Percentiles rank a stretch among this genome's conserved stretches.
Conservation (phyloP, 2,113 vertebrate species). For the Alexandromys fortis region DNA sequence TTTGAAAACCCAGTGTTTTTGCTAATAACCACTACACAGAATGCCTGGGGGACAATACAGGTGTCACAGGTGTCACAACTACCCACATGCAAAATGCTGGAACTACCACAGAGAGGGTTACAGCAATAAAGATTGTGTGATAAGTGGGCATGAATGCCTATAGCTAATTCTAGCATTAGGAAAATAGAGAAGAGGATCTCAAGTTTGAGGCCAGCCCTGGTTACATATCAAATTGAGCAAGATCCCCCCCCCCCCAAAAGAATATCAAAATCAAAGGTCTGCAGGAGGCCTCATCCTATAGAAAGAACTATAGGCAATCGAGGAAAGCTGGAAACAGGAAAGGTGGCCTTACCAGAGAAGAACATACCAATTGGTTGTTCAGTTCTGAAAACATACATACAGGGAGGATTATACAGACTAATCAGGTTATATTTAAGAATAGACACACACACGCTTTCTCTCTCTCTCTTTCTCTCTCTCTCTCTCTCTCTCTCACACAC, state of each 20-base stretch:
- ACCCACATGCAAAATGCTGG: fast-evolving
- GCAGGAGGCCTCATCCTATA: not conserved
- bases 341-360: not conserved
- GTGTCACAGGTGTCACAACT: fast-evolving
- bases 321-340: not conserved
- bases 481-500: not conserved
- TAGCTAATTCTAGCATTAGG: not conserved
- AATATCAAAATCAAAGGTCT: not conserved
- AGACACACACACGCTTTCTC: too few species aligned
- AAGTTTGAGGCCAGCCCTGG: not conserved
- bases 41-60: fast-evolving
- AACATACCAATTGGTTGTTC: not conserved
- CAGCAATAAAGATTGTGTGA: not conserved
- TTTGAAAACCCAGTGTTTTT: not conserved
- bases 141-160: not conserved
- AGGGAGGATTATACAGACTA: not conserved
- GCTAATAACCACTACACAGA: fast-evolving
- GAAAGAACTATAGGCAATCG: not conserved
- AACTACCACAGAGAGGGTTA: not conserved
- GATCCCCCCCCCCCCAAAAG: not conserved
- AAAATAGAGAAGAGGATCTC: not conserved
- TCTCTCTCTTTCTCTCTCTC: not conserved
- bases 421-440: not conserved
- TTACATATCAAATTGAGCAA: not conserved
- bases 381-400: not conserved